Conservation (phyloP, 1,140 invertebrate species). For the Hydropsyche tenuis region DNA sequence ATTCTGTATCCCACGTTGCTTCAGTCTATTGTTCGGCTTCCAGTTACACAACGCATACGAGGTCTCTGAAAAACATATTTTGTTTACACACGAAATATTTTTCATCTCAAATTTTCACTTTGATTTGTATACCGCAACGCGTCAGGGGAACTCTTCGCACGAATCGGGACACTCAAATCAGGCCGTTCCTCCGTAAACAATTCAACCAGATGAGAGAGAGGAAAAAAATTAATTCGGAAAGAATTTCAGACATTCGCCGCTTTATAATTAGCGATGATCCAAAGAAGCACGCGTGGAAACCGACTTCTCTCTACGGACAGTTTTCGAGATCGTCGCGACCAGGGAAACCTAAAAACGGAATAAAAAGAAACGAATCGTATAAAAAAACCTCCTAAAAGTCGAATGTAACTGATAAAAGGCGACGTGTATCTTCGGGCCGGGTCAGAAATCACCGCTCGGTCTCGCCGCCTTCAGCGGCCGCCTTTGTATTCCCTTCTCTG, state of each 20-base stretch:
- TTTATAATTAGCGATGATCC: no score
- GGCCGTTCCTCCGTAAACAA: not conserved
- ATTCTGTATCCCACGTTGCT: no score
- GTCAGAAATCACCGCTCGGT: conserved; percentile 20
- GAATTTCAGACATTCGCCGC: no score
- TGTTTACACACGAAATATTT: conserved; percentile 9
- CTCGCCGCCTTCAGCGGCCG: conserved; percentile 20
- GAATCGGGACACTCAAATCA: not conserved
- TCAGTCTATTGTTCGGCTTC: no score
- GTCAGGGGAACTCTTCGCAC: not conserved
- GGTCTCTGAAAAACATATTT: not conserved
- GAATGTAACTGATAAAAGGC: conserved; percentile 19
- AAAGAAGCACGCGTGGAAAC: no score
- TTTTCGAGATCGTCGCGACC: no score
- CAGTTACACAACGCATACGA: no score
- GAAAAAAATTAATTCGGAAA: no score
- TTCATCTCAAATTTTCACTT: not conserved
- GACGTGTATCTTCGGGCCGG: conserved; percentile 1
- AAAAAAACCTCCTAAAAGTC: not conserved
- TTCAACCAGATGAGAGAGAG: no score
- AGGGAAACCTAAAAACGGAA: no score
- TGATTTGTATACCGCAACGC: conserved; percentile 11
- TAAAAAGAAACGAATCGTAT: no score
- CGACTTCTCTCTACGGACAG: no score
- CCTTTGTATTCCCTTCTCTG: conserved; percentile 30